Conservation (phyloP, 2,888 invertebrate genomes). For the Xanthorhoe spadicearia region DNA sequence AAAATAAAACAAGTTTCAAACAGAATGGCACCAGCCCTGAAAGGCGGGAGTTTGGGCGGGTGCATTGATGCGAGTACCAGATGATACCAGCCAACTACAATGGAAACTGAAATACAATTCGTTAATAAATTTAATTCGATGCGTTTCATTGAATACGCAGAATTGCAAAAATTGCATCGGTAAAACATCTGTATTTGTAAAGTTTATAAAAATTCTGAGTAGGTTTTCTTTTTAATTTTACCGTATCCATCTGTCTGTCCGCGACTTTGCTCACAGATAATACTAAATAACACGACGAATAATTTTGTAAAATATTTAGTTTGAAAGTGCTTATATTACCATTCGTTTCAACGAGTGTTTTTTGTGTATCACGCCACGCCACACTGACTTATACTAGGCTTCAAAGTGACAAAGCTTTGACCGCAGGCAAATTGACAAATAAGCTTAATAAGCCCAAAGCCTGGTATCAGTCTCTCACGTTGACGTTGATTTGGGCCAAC, state of each 20-base stretch:
- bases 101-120: constrained; percentile 34
- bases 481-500: constrained; percentile 53
- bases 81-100: constrained; percentile 33
- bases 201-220: too few relatives aligned
- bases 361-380: not conserved
- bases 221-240: too few relatives aligned
- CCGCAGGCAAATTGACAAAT: constrained; percentile 43
- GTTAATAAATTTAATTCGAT: constrained; percentile 6
- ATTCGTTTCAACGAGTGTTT: too few relatives aligned
- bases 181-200: not conserved
- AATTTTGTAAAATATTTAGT: too few relatives aligned
- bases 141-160: not conserved
- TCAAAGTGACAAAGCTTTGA: constrained; percentile 4
- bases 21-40: constrained; percentile 15
- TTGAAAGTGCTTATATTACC: too few relatives aligned
- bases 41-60: constrained; percentile 13
- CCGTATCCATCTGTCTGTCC: too few relatives aligned
- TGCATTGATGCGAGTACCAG: constrained; percentile 31
- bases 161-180: not conserved
- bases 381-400: not conserved
- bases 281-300: too few relatives aligned
- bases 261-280: too few relatives aligned
- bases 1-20: constrained; percentile 17
- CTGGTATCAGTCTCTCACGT: constrained; percentile 47
- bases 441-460: constrained; percentile 28